Conservation (phyloP, 2,888 invertebrate genomes). For the Cataglyphis albicans region DNA sequence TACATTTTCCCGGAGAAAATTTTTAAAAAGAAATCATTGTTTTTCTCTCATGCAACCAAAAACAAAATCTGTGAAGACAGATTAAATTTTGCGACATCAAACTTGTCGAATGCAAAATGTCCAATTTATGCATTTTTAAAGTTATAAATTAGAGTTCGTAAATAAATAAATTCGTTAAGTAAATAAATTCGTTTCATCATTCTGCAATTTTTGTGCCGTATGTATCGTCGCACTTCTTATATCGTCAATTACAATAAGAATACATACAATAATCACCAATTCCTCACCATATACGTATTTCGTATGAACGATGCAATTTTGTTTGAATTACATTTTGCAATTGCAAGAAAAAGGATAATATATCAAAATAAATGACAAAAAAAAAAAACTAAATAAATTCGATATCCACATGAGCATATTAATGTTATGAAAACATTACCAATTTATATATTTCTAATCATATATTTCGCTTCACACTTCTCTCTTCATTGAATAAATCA, state of each 20-base stretch:
- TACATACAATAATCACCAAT: background rate
- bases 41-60: background rate
- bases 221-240: background rate
- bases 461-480: too few relatives aligned
- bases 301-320: background rate
- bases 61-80: background rate
- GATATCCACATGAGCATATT: background rate
- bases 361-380: background rate
- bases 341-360: background rate
- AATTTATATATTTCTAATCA: too few relatives aligned
- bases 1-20: background rate
- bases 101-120: background rate
- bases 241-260: background rate
- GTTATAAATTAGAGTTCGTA: background rate
- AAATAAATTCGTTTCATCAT: background rate
- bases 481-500: background rate
- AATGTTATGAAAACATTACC: too few relatives aligned
- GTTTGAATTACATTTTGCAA: background rate
- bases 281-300: background rate
- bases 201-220: background rate
- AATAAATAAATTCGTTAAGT: background rate
- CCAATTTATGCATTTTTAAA: background rate
- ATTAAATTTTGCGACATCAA: background rate
- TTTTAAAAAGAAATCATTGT: background rate
- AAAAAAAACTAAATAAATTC: background rate